Evolutionary conservation across 2,888 invertebrate genomes (phyloP).

Genomic region (Osmoderma eremita): DNA sequence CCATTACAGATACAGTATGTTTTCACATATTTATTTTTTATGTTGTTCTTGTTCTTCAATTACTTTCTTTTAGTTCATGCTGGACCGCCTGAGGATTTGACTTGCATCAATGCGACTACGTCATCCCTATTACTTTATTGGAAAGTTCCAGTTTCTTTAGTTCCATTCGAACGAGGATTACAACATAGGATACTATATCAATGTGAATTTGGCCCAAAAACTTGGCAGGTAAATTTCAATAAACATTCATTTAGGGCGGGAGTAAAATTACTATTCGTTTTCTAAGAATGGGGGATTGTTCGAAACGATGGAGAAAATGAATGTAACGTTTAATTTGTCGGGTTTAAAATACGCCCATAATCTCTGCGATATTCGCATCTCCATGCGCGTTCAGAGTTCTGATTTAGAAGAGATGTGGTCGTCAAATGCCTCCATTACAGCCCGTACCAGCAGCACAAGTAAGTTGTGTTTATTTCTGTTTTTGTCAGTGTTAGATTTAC

Average conservation of each 20-base stretch:
- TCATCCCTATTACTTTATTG: conserved; percentile 65
- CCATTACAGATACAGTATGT: conserved; percentile 67
- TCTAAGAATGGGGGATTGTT: conserved; percentile 44
- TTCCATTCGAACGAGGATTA: conserved; percentile 66
- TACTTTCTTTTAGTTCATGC: conserved; percentile 63
- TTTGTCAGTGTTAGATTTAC: conserved; percentile 10
- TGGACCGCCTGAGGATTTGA: conserved; percentile 64
- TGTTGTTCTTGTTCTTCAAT: conserved; percentile 8
- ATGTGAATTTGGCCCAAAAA: conserved; percentile 63
- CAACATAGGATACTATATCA: conserved; percentile 66
- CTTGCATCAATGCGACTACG: conserved; percentile 62
- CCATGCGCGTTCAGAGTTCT: conserved; percentile 69
- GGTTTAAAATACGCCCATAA: conserved; percentile 73
- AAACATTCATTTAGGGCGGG: neutral
- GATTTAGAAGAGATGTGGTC: conserved; percentile 76
- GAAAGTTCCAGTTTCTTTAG: conserved; percentile 64
- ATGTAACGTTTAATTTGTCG: conserved; percentile 63
- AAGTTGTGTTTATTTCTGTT: conserved; percentile 37
- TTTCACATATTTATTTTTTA: conserved; percentile 14
- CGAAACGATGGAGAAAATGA: conserved; percentile 38
- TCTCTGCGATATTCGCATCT: conserved; percentile 78
- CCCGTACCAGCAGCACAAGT: conserved; percentile 69
- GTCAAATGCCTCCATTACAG: conserved; percentile 68
- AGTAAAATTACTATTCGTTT: conserved; percentile 3
- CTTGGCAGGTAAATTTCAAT: conserved; percentile 63